Percentiles rank a stretch among this genome's conserved stretches.
phyloP scores from a whole-genome alignment of 2,888 invertebrate species.

The Drosophila percnosoma region DNA sequence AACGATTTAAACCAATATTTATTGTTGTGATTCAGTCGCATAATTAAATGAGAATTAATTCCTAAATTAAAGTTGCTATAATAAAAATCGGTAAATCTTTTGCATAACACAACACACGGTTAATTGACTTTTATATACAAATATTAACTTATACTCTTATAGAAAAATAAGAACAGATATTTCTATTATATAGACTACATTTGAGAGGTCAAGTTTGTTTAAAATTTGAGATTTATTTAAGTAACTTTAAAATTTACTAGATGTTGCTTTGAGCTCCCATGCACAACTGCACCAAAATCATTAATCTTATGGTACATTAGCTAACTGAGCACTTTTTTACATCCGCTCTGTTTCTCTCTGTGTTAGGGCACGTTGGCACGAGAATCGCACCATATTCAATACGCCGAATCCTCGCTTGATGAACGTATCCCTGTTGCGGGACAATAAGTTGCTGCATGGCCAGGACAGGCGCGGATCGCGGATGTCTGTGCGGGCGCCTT shows the following conservation, averaged over 20 bases:
- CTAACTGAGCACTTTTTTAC: conserved; percentile 30
- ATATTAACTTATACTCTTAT: background rate
- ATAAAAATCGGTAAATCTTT: background rate
- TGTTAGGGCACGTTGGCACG: conserved; percentile 94
- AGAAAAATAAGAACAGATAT: background rate
- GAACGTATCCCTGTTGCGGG: conserved; percentile 94
- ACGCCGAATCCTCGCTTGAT: conserved; percentile 96
- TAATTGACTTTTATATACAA: background rate
- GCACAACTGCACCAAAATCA: background rate
- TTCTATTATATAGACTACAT: background rate
- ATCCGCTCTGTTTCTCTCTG: background rate
- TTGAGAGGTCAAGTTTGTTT: no score
- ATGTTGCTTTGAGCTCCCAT: background rate
- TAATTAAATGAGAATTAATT: background rate
- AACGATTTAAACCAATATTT: background rate
- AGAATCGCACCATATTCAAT: conserved; percentile 96
- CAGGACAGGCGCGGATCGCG: conserved; percentile 92
- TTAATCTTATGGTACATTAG: conserved; percentile 1
- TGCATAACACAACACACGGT: background rate
- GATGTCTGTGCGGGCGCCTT: conserved; percentile 91
- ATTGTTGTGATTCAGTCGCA: background rate
- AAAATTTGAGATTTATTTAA: no score
- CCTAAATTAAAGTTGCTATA: background rate
- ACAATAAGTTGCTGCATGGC: conserved; percentile 91
- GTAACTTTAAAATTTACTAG: background rate